phyloP scores from a whole-genome alignment of 1,140 invertebrate species.

The Littorina saxatilis region DNA sequence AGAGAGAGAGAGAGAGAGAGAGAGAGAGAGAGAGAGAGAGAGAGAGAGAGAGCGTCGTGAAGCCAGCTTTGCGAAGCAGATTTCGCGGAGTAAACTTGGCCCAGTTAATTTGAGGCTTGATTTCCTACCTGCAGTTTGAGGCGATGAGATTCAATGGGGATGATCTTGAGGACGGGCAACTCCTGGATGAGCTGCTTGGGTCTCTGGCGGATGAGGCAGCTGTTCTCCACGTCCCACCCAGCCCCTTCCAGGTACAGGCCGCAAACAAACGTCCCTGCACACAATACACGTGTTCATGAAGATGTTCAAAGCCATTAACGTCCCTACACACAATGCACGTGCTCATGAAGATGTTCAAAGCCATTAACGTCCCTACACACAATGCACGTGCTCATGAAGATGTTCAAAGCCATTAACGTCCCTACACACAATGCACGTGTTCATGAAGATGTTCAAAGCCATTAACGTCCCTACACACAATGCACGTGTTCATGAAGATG shows the following conservation, averaged over 20 bases:
- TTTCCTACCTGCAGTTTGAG: slow-evolving; percentile 85
- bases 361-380: no score
- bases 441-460: no score
- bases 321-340: no score
- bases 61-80: no score
- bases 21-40: slow-evolving; percentile 21
- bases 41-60: no score
- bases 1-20: slow-evolving; percentile 22
- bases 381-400: no score
- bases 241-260: slow-evolving; percentile 69
- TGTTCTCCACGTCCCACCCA: slow-evolving; percentile 84
- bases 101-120: not conserved
- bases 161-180: slow-evolving; percentile 86
- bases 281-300: no score
- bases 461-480: not conserved
- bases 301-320: no score
- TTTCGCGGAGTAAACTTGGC: no score
- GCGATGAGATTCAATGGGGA: slow-evolving; percentile 87
- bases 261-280: slow-evolving; percentile 52
- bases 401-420: not conserved
- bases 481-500: no score
- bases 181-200: slow-evolving; percentile 88
- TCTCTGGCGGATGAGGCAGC: slow-evolving; percentile 83
- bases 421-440: no score
- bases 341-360: no score